These are phyloP conservation scores for Ibycter americanus DNA, from an alignment of 2,797 vertebrate species.

Conservation along the genomic window DNA sequence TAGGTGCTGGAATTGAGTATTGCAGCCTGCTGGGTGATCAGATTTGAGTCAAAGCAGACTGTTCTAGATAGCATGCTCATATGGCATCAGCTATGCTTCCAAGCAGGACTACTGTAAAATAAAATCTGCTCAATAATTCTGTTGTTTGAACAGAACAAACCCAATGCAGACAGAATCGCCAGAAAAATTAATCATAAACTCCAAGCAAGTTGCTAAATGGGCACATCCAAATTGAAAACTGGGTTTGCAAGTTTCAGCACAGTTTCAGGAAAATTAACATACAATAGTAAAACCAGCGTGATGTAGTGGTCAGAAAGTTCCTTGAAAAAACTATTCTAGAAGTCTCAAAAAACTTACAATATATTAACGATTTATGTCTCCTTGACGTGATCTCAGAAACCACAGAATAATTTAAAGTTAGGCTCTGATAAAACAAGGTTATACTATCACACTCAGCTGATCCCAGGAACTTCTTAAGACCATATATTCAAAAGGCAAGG, in stretches of 20 bases:
- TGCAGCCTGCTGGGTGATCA: not conserved
- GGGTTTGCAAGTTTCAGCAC: not conserved
- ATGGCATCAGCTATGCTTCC: not conserved
- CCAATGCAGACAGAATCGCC: not conserved
- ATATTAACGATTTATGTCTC: not conserved
- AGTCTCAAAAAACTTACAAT: not conserved
- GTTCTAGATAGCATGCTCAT: conserved; percentile 14
- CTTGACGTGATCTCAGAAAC: not conserved
- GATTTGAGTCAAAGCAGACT: not conserved
- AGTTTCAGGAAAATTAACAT: not conserved
- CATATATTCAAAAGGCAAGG: not conserved
- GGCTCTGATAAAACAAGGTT: not conserved
- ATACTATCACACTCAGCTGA: not conserved
- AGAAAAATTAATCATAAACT: not conserved
- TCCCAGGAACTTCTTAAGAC: not conserved
- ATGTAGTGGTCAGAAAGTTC: not conserved
- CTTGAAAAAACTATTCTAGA: not conserved
- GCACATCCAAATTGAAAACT: not conserved
- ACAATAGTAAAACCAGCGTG: not conserved
- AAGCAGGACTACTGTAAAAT: conserved; percentile 1
- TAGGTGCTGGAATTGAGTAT: not conserved
- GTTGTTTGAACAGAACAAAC: not conserved
- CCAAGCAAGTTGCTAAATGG: not conserved
- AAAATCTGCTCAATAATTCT: not conserved
- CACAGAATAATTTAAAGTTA: not conserved